phyloP scores from a whole-genome alignment of 92 coral and sea anemone species.

The Ricordea florida region DNA sequence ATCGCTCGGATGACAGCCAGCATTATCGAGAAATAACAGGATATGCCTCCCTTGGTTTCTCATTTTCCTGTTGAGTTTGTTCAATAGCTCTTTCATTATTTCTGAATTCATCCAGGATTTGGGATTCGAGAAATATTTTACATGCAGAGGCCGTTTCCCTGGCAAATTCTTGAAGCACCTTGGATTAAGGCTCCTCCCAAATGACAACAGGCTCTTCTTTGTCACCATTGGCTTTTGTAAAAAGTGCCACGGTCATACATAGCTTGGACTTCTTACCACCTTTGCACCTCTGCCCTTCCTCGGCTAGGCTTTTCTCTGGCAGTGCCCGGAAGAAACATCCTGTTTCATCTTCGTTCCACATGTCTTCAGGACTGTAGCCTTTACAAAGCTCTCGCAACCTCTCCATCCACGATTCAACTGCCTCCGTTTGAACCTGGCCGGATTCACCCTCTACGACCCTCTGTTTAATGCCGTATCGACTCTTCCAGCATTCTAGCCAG shows the following conservation, averaged over 20 bases:
- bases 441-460: slow-evolving; percentile 29
- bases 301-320: slow-evolving; percentile 48
- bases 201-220: slow-evolving; percentile 30
- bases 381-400: slow-evolving; percentile 39
- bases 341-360: slow-evolving; percentile 34
- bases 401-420: slow-evolving; percentile 47
- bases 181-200: slow-evolving; percentile 42
- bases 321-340: slow-evolving; percentile 41
- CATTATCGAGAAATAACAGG: slow-evolving; percentile 22
- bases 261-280: slow-evolving; percentile 40
- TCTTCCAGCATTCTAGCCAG: slow-evolving; percentile 24
- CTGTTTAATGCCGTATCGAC: slow-evolving; percentile 13
- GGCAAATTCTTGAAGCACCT: slow-evolving; percentile 32
- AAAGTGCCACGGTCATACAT: slow-evolving; percentile 35
- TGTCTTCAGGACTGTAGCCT: slow-evolving; percentile 45
- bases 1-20: slow-evolving; percentile 28
- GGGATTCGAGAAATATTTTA: slow-evolving; percentile 35
- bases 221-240: slow-evolving; percentile 30
- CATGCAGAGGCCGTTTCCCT: slow-evolving; percentile 27
- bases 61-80: slow-evolving; percentile 30
- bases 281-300: slow-evolving; percentile 34
- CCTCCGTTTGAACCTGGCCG: slow-evolving; percentile 20
- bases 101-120: slow-evolving; percentile 45
- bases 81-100: slow-evolving; percentile 34
- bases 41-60: slow-evolving; percentile 13